These are phyloP conservation scores for Catostylus mosaicus DNA, from an alignment of 30 jellyfish, hydroid and myxozoan genomes.

Conservation along the genomic window DNA sequence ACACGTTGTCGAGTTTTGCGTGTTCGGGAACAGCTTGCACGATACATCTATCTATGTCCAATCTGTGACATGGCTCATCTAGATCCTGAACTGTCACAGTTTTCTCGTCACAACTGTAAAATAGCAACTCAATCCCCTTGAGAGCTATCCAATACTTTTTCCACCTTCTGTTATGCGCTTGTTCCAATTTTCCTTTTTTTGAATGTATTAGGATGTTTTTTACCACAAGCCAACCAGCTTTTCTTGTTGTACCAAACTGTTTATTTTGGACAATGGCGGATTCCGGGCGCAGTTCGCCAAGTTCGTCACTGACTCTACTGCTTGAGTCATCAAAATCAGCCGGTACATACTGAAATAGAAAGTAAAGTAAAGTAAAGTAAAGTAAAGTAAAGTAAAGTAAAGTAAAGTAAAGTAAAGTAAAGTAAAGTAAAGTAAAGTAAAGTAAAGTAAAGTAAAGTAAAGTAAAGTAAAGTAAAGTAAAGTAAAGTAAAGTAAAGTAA, in stretches of 20 bases:
- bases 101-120: slow-evolving; percentile 87
- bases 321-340: slow-evolving; percentile 74
- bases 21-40: slow-evolving; percentile 98
- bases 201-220: slow-evolving; percentile 83
- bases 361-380: neutral
- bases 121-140: slow-evolving; percentile 91
- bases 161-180: slow-evolving; percentile 89
- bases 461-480: neutral
- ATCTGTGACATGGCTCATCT: slow-evolving; percentile 83
- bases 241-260: slow-evolving; percentile 90
- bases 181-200: slow-evolving; percentile 89
- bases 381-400: neutral
- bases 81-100: slow-evolving; percentile 88
- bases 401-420: neutral
- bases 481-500: neutral
- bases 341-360: slow-evolving; percentile 76
- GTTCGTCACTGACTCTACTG: slow-evolving; percentile 77
- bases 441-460: neutral
- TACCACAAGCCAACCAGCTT: slow-evolving; percentile 95
- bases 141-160: slow-evolving; percentile 95
- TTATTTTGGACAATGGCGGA: slow-evolving; percentile 90
- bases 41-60: slow-evolving; percentile 84
- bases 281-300: slow-evolving; percentile 88
- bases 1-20: slow-evolving; percentile 85
- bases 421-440: neutral